Evolutionary conservation across 2,888 invertebrate genomes (phyloP), one percentile per base, ranked within the genome.

Genomic region (Ferrisia virgata): DNA sequence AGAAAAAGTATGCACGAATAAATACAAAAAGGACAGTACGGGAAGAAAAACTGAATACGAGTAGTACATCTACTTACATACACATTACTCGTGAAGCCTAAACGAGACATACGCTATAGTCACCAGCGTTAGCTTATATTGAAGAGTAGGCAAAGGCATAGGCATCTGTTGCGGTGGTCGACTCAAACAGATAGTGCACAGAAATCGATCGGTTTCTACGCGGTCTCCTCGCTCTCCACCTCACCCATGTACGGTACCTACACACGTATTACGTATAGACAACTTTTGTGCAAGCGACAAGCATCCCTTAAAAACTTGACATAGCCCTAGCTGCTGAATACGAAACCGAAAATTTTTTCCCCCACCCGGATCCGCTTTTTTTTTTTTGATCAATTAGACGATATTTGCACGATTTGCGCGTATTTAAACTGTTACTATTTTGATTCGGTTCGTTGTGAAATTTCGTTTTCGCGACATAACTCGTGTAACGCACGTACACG

Each of bases 351-450:
- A 64, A 18, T 64, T 64, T 28, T 28, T 64, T 64, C 64, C n/a
- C n/a, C n/a, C n/a, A n/a, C n/a, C n/a, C n/a, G n/a, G 64, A 64
- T 15, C 28, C 64, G 64, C 28, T 64, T 64, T 64, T 31, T 28
- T 64, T 64, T 64, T 64, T 31, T 28, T 28, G 64, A 64, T 64
- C 11, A 28, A 53, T 22, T 36, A 9, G n/a, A 13, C 15, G 15
- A 64, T n/a, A n/a, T n/a, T n/a, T n/a, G n/a, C n/a, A 28, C 64
- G 64, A 64, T 64, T 64, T 64, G 64, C 64, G 64, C 64, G n/a
- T n/a, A n/a, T 40, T 40, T 40, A 18, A 39, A 5, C 15, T 18
- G 53, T 18, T 3, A 3, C 18, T 53, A 64, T 64, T 18, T 58
- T 25, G 47, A 47, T 47, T n/a, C 13, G 6, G 18, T 53, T 53